Percentiles rank a stretch among this genome's conserved stretches.
These are phyloP conservation scores for Drosophila tsacasi DNA, from an alignment of 1,140 invertebrate genomes.

Conservation along the genomic window DNA sequence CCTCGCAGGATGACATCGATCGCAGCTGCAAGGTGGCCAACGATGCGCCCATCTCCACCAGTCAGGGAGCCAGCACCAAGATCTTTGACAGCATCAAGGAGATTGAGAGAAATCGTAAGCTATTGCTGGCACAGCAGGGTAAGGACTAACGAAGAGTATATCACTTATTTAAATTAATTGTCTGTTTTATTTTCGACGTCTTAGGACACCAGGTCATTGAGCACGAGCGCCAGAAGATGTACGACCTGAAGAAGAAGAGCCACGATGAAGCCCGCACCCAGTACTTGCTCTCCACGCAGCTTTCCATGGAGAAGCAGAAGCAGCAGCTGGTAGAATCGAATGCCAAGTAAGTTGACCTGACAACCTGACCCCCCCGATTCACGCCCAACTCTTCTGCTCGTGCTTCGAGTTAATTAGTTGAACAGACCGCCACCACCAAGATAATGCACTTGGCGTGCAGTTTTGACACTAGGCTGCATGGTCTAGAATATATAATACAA, in stretches of 20 bases:
- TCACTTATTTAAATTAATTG: not conserved
- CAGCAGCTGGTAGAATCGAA: constrained; percentile 24
- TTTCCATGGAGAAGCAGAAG: constrained; percentile 30
- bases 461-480: constrained; percentile 37
- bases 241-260: constrained; percentile 93
- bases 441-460: constrained; percentile 26
- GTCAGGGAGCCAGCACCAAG: constrained; percentile 89
- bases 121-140: constrained; percentile 96
- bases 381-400: not conserved
- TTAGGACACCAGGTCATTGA: constrained; percentile 95
- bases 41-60: constrained; percentile 90
- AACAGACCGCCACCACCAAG: constrained; percentile 41
- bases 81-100: constrained; percentile 95
- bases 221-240: constrained; percentile 94
- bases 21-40: constrained; percentile 93
- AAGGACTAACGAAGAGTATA: constrained; percentile 29
- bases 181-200: not conserved
- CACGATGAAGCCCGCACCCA: constrained; percentile 92
- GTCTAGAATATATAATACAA: no score
- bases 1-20: constrained; percentile 94
- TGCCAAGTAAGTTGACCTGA: constrained; percentile 62
- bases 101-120: constrained; percentile 94
- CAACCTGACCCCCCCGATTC: constrained; percentile 15
- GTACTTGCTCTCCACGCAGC: constrained; percentile 74
- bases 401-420: constrained; percentile 56